Evolutionary conservation across 35 echinoderm and acorn worm genomes (phyloP), one percentile per base, ranked within the genome.

Genomic region (Nesometra sesokonis): DNA sequence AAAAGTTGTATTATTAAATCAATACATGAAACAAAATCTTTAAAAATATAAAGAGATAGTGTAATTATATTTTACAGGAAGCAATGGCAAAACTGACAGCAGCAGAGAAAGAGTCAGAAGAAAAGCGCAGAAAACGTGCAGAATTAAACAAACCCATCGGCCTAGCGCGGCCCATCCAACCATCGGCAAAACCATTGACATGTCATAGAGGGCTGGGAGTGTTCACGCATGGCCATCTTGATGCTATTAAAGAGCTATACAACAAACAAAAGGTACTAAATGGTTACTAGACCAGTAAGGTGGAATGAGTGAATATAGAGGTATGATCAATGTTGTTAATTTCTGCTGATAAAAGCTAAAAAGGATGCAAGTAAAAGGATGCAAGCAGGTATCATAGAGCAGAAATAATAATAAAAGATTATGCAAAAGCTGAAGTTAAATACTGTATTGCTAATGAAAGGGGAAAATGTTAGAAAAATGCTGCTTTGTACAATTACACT

Each of bases 81-180:
- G 92, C 92, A 13, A 77, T 87, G 78, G 88, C 87, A 3, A 87
- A 93, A 39, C 78, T 90, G 17, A 21, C 77, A 27, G 31, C 32
- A 9, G 88, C 92, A 17, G 92, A 90, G 29, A 32, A 87, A 67
- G 39, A 78, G 5, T 84, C 86, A 77, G 86, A 77, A 80, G 79
- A 80, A 3, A 83, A 93, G 46, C 87, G 93, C 79, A 85, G 82
- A 35, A 80, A 76, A 35, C 83, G 77, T 47, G 33, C 32, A 81
- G 91, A 93, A 81, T 82, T 93, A 23, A 82, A 90, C 46, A 97
- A 83, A 78, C 90, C 90, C 0, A 84, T 92, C 21, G 94, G 94
- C 57, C 83, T 97, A 37, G 94, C 94, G 2, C 86, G 88, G 17
- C 85, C 87, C 27, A 93, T 97, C 67, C 88, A 93, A 46, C 94